Base-by-base conservation (phyloP, 2,888 invertebrate species). In the Agrochola macilenta region DNA sequence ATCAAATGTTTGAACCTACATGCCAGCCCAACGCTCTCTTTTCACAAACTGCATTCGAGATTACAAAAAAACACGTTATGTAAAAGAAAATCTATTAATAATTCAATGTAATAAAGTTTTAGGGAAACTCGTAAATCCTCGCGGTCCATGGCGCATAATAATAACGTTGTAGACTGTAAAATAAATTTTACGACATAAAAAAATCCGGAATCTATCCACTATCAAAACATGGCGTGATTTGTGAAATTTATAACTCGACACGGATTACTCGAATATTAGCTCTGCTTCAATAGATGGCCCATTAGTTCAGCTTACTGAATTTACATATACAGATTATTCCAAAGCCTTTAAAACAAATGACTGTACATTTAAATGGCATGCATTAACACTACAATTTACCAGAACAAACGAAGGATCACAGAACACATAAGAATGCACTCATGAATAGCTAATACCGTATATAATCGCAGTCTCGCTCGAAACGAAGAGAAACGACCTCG, bases 111-210 rank as follows among this genome's bases (percentile, higher is more conserved):
- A 88, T 93, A 93, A 92, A 92, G 87, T 89, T 93, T 94, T 90
- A 90, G 89, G 91, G 91, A 93, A 94, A 93, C 91, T 92, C 93
- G 91, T 95, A 95, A 95, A 95, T 92, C 89, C 89, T 90, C 90
- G 89, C 90, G 90, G 91, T 90, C 91, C 90, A 91, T 91, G 90
- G 90, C 91, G 88, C 90, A 92, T 92, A 91, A 93, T 93, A 95
- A 93, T 92, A 93, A 92, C 89, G 79, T 91, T 92, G 91, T 90
- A 90, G 93, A 91, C 92, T 93, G 91, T 95, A 94, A 95, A 95
- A 93, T 88, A 87, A 87, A 65, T 93, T 95, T 95, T 94, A 95
- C 93, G 95, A 94, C 88, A 83, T 76, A 89, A 91, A 92, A 92
- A 91, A 92, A 93, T 92, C 91, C 90, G 86, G 89, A 84, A 88